A percentile compares a stretch with the other conserved stretches of the same genome.
phyloP scores from a whole-genome alignment of 2,113 vertebrate species.

The Scopus umbretta region DNA sequence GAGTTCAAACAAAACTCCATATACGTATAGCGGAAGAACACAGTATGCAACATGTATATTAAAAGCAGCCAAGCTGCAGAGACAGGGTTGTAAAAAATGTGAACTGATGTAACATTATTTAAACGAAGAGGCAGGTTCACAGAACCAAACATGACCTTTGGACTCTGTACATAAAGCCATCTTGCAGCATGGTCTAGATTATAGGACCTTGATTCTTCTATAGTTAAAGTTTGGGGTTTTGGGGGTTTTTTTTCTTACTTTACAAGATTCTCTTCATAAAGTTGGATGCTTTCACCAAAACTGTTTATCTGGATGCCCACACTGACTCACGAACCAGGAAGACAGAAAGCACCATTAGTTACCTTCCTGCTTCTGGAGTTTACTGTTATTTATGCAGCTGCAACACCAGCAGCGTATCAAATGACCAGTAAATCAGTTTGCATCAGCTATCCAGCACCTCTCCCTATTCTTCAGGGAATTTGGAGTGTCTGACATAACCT shows the following conservation, averaged over 20 bases:
- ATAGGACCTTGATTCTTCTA: background rate
- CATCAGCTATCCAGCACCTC: background rate
- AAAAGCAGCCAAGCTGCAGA: background rate
- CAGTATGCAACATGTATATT: too few species aligned
- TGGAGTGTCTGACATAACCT: background rate
- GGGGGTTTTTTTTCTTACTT: background rate
- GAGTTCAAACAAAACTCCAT: background rate
- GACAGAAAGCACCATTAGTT: background rate
- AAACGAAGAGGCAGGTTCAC: accelerated
- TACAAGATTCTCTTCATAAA: background rate
- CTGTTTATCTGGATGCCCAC: background rate
- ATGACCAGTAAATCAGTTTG: too few species aligned
- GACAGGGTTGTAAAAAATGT: background rate
- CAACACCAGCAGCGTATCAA: too few species aligned
- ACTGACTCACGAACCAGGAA: background rate
- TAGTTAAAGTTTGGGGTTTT: background rate
- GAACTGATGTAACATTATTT: background rate
- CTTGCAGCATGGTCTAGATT: background rate
- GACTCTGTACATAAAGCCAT: background rate
- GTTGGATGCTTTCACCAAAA: background rate
- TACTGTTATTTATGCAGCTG: background rate
- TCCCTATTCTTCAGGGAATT: background rate
- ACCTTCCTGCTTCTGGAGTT: background rate
- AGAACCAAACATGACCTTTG: background rate
- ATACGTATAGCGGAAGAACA: background rate